These are phyloP conservation scores for Microcebus ravelobensis DNA, from an alignment of 2,113 vertebrate species.

Conservation along the genomic window DNA sequence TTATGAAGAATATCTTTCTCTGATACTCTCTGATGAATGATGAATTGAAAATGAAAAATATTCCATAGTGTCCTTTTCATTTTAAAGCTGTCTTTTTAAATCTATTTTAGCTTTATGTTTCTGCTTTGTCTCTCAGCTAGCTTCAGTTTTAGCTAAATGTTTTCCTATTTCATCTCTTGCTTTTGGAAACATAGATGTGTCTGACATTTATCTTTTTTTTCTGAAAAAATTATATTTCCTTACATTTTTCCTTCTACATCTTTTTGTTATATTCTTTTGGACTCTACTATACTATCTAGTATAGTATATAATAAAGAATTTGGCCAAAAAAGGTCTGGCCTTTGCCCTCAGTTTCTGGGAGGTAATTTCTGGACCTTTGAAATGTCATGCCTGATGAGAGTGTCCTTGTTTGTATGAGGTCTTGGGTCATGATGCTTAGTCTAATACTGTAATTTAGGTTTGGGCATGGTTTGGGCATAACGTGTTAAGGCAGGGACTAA, in stretches of 20 bases:
- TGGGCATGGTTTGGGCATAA: not conserved
- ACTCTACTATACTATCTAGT: not conserved
- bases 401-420: not conserved
- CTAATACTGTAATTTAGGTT: not conserved
- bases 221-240: not conserved
- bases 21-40: not conserved
- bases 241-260: not conserved
- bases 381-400: not conserved
- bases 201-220: not conserved
- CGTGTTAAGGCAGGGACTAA: not conserved
- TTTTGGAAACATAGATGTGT: not conserved
- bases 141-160: not conserved
- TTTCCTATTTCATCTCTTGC: not conserved
- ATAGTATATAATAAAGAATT: not conserved
- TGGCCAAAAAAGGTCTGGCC: not conserved
- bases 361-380: not conserved
- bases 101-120: not conserved
- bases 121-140: not conserved
- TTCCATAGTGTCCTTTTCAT: not conserved
- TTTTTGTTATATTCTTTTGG: not conserved
- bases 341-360: not conserved
- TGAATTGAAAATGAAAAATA: not conserved
- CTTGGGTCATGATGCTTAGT: not conserved
- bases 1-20: not conserved
- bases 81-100: not conserved